A percentile compares a stretch with the other conserved stretches of the same genome.
Conservation (phyloP, 2,888 invertebrate genomes). For the Noctua janthe region DNA sequence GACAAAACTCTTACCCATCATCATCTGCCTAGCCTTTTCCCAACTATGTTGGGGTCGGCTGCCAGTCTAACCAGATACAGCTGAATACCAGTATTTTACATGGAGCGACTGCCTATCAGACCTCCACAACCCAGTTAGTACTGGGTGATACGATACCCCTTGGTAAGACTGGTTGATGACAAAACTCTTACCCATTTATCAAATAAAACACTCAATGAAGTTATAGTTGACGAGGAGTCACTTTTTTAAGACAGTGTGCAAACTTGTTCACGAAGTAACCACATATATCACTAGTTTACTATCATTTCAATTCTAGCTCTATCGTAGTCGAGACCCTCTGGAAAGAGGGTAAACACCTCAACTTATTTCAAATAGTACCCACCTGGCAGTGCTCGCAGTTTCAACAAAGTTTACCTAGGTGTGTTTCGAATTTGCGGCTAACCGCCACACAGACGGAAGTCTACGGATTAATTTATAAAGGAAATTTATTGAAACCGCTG, state of each 20-base stretch:
- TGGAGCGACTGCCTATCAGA: too few relatives aligned
- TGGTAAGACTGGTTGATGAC: not conserved
- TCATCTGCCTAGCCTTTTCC: too few relatives aligned
- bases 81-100: too few relatives aligned
- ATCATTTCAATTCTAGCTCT: conserved; percentile 1
- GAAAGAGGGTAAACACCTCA: conserved; percentile 19
- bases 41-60: too few relatives aligned
- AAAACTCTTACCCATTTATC: too few relatives aligned
- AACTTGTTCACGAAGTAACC: not conserved
- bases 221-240: not conserved
- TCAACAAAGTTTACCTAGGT: conserved; percentile 49
- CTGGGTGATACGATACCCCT: too few relatives aligned
- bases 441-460: conserved; percentile 61
- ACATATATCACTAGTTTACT: not conserved
- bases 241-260: not conserved
- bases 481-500: conserved; percentile 66
- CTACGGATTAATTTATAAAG: conserved; percentile 63
- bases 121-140: too few relatives aligned
- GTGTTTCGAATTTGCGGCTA: conserved; percentile 62
- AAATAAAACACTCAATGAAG: not conserved
- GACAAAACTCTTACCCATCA: not conserved
- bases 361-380: conserved; percentile 38
- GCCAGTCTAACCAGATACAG: too few relatives aligned
- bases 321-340: not conserved
- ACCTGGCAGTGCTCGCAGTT: conserved; percentile 35